Evolutionary conservation across 2,888 invertebrate genomes (phyloP).

Genomic region (Tigriopus californicus): DNA sequence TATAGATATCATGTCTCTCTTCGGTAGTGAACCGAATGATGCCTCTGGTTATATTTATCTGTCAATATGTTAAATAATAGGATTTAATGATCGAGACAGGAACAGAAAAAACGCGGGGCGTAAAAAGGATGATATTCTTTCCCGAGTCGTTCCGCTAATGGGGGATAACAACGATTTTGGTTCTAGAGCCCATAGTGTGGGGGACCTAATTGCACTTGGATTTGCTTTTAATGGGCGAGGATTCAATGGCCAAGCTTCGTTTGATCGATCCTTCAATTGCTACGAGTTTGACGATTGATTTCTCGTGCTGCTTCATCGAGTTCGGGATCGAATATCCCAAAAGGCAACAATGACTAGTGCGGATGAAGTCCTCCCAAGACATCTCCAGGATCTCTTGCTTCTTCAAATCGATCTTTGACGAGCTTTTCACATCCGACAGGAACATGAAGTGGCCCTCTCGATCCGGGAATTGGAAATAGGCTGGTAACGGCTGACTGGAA

Average conservation of each 20-base stretch:
- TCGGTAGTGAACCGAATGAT: too few species aligned
- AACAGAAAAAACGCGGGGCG: too few species aligned
- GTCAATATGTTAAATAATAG: too few species aligned
- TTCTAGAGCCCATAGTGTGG: too few species aligned
- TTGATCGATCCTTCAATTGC: neutral
- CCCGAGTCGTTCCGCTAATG: too few species aligned
- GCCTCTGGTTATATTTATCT: too few species aligned
- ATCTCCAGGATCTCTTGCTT: neutral
- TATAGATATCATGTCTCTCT: too few species aligned
- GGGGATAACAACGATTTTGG: too few species aligned
- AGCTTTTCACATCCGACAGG: neutral
- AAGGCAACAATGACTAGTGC: neutral
- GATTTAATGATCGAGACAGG: too few species aligned
- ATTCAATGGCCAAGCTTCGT: neutral
- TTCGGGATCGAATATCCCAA: neutral
- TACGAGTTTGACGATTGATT: neutral
- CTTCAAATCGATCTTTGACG: neutral
- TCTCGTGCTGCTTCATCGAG: neutral
- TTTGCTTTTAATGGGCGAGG: too few species aligned
- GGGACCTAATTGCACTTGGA: too few species aligned
- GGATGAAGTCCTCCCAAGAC: conserved; percentile 4
- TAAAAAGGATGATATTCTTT: too few species aligned
- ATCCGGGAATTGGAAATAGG: conserved; percentile 6
- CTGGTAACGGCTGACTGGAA: neutral
- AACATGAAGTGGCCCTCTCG: conserved; percentile 8